Base-by-base conservation (phyloP, 2,888 invertebrate species). In the Chaetogeoica ovagalla region DNA sequence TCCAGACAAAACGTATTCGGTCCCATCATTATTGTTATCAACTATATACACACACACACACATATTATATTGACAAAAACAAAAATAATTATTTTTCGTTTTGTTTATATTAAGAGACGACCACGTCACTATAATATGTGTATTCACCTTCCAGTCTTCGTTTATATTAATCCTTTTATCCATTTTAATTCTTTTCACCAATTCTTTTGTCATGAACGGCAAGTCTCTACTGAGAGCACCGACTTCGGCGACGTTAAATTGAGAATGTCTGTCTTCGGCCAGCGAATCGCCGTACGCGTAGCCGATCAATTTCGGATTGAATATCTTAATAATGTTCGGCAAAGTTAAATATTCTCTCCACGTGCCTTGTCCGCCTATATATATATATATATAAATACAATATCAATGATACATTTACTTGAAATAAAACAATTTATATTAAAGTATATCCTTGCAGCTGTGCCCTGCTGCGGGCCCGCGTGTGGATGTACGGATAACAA, bases 221-320 rank as follows among this genome's bases (percentile, higher is more conserved):
- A 89, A 85, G 82, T 91, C 89, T 11, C 85, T 84, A 0, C 90
- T 90, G 87, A 89, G 88, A 7, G 90, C 89, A 0, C 88, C 90
- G 72, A 86, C 84, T 85, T 91, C 90, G 23, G 90, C 91, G 0
- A 90, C 88, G 84, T 91, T 90, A 82, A 91, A 89, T 83, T 88
- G 87, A 0, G 89, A 87, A 8, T 83, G 86, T 77, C 86, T 84
- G 48, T 89, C 87, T 55, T 86, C 86, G 0, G 88, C 86, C 9
- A 88, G 84, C 0, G 89, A 88, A 84, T 90, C 89, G n/a, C 86
- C 86, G 0, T 87, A 81, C 0, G 91, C 88, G 83, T 89, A 91
- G 0, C 92, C 92, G 75, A 90, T 86, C 21, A 92, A 85, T 66
- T 90, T 87, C 0, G 90, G 90, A 86, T 91, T 92, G 85, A 89